phyloP scores from a whole-genome alignment of 2,797 vertebrate species.

The Cryptoblepharus egeriae region DNA sequence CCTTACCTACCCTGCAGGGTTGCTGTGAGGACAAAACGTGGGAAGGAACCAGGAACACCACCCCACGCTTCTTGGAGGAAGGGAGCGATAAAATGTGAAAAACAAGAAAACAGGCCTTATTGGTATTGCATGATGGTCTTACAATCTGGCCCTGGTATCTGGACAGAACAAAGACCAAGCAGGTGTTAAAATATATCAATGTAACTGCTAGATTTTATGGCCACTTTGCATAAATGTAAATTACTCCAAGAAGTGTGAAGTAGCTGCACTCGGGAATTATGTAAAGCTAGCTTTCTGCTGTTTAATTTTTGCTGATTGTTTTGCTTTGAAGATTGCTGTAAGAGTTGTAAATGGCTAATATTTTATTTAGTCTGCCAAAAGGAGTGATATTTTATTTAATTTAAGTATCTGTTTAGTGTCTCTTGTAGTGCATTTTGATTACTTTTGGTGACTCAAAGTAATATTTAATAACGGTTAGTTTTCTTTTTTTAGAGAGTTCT shows the following conservation, averaged over 20 bases:
- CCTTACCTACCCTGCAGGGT: no score
- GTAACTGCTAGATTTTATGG: not conserved
- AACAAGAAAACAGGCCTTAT: not conserved
- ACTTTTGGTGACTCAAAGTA: constrained; percentile 77
- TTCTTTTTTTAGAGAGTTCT: constrained; percentile 80
- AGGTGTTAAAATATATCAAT: constrained; percentile 9
- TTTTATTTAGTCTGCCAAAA: constrained; percentile 75
- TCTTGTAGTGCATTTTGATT: constrained; percentile 76
- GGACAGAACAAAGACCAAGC: not conserved
- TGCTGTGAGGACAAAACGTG: no score
- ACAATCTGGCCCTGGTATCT: not conserved
- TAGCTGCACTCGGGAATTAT: constrained; percentile 28
- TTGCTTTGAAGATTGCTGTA: constrained; percentile 62
- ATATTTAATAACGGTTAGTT: constrained; percentile 83
- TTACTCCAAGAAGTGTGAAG: not conserved
- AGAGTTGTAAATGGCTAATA: constrained; percentile 71
- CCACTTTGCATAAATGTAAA: constrained; percentile 33
- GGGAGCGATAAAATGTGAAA: no score
- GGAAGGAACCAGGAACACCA: no score
- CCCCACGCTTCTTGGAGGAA: no score
- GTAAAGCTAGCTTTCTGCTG: constrained; percentile 45
- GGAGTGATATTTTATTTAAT: constrained; percentile 71
- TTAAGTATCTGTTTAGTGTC: constrained; percentile 79
- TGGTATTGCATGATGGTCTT: constrained; percentile 16
- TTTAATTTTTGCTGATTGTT: constrained; percentile 66